Base-by-base conservation (phyloP, 1,140 invertebrate genomes). In the Drosophila murphyi region DNA sequence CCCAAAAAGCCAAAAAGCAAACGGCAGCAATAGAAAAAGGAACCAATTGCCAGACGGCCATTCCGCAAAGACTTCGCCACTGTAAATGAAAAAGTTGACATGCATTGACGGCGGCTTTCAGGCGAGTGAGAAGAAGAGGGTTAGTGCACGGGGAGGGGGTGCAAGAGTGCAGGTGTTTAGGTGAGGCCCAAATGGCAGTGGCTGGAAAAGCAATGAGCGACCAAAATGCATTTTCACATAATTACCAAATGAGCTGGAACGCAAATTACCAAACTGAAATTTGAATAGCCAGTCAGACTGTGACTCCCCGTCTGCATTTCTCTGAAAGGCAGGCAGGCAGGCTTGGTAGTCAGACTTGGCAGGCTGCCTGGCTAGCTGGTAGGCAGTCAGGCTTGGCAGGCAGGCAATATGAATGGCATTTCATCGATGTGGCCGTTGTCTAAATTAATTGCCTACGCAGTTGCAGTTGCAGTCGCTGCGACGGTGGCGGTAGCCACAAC, bases 371-470 rank as follows among this genome's bases (percentile, higher is more conserved):
- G 20, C 32, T 47, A 47, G 45, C 28, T 31, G 41, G 29, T 8
- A 48, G 56, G 7, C 51, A 50, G 45, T 7, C 41, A 61, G 69
- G 35, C 68, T 47, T 41, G 45, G 4, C 41, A 61, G 69, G 35
- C 68, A 65, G 62, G 62, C 71, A 39, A 86, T 86, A 85, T 81
- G 82, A 86, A 83, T 88, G 74, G 85, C 83, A 88, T 83, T 88
- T 85, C 85, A 89, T 89, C 85, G 85, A 83, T 56, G 69, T 50
- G 55, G 64, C 50, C 57, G 81, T 79, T 86, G 73, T 72, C 73
- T 77, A 88, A 87, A 89, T 88, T 89, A 88, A 88, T 88, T 88
- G 85, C 85, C 85, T 68, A 83, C 85, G 85, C 82, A 87, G 82
- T 55, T 68, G 67, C 52, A 57, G 72, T 50, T 45, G 57, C 39